A percentile compares a stretch with the other conserved stretches of the same genome.
phyloP scores from a whole-genome alignment of 2,888 invertebrate genomes.

The Oscheius sp. region DNA sequence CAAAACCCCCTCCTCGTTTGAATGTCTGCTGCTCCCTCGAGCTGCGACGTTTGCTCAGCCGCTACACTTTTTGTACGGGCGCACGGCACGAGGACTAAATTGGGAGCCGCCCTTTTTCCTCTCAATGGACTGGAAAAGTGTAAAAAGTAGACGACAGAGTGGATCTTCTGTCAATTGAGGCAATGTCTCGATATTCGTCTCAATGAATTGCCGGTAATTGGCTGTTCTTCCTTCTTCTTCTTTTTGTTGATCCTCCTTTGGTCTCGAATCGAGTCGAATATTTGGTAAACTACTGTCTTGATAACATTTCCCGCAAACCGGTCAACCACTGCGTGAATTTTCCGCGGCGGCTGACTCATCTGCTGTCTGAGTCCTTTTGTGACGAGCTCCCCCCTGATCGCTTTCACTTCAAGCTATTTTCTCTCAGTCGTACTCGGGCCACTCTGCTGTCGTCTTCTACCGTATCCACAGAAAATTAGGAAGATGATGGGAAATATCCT shows the following conservation, averaged over 20 bases:
- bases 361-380: neutral
- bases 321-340: constrained; percentile 3
- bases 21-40: too few relatives aligned
- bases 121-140: neutral
- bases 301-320: constrained; percentile 7
- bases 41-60: constrained; percentile 13
- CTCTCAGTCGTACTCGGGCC: too few relatives aligned
- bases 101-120: neutral
- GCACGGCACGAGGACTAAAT: constrained; percentile 4
- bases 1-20: neutral
- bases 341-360: constrained; percentile 6
- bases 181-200: neutral
- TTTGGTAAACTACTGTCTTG: constrained; percentile 18
- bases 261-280: neutral
- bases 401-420: too few relatives aligned
- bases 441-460: too few relatives aligned
- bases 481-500: too few relatives aligned
- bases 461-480: too few relatives aligned
- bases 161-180: neutral
- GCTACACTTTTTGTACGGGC: constrained; percentile 14
- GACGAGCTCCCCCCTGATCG: too few relatives aligned
- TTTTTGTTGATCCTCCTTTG: neutral
- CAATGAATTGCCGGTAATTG: neutral
- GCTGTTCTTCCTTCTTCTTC: neutral
- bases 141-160: too few relatives aligned